Evolutionary conservation across 2,888 invertebrate genomes (phyloP), one percentile per base, ranked within the genome.

Genomic region (Brenthis ino): DNA sequence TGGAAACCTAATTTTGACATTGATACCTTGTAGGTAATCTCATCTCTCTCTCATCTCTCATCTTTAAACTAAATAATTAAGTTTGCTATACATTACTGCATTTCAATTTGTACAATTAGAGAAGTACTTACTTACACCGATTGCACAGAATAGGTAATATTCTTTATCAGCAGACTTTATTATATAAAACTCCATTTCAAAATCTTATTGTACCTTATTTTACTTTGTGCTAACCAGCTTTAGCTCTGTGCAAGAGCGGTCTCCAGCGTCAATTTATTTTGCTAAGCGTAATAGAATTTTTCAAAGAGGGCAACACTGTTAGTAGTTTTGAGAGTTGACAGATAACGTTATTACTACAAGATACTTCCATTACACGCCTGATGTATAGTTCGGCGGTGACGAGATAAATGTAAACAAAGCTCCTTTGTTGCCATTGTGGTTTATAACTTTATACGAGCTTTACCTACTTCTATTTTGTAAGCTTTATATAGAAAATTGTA

Each of bases 311-410:
- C 76, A 75, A 74, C 73, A 74, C 73, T 74, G 76, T 72, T 74
- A 75, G 77, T 80, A 79, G 80, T 83, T 82, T 77, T 79, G 74
- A 77, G 76, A 77, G 76, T 79, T 81, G 83, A 82, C 80, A 78
- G 76, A 75, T 80, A 80, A 79, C 80, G 78, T 82, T 81, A 80
- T 83, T 79, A 78, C 77, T 75, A 85, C 85, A 85, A 73, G 83
- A 78, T 76, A 81, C 79, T 81, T 85, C 85, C 85, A 85, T 85
- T 85, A 82, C 57, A 60, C 68, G 57, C 66, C 55, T 69, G 73
- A 73, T 73, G 68, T 71, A 72, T 68, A 65, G 71, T 71, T 72
- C 64, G 68, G 70, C 57, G 66, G 68, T 63, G 67, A 70, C 68
- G 63, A 66, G 60, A 71, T 70, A 70, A 70, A 73, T 72, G 70